Evolutionary conservation across 2,888 invertebrate species (phyloP), one percentile per base, ranked within the genome.

Genomic region (Sipha maydis): DNA sequence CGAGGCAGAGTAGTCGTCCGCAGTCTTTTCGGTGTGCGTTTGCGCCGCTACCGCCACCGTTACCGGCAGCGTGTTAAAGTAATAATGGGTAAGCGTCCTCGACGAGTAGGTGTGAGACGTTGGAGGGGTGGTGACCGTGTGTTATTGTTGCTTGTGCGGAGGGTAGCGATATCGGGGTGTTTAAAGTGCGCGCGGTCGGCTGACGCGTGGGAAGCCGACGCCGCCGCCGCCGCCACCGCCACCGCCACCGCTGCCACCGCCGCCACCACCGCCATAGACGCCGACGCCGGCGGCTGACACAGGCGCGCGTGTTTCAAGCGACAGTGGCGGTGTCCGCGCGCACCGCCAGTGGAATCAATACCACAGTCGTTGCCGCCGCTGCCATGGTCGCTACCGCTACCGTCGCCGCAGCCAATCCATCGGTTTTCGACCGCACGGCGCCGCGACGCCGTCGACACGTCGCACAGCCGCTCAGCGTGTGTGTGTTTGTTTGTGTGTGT

Each of bases 341-440:
- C 79, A 38, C 28, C 73, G 79, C 79, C 71, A n/a, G 71, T n/a
- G 80, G 88, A 88, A 88, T 88, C 88, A 88, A 88, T 88, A 88
- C 88, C 61, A n/a, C 38, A n/a, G n/a, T 88, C 88, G 82, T 82
- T 88, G 82, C 88, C 61, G 38, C 38, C 38, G n/a, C 54, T 7
- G 28, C 80, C 21, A 17, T 19, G n/a, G n/a, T 34, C 17, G 28
- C 80, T 9, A 17, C 56, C 79, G 79, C 76, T n/a, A 38, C 76
- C 56, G 34, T n/a, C 38, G 80, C 78, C 54, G 56, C 28, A 73
- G 86, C 86, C 80, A 73, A 86, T 86, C 80, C 75, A 88, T 88
- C 88, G 82, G 88, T 88, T 88, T 88, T 82, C 88, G 88, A 82
- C 88, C 88, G 76, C 88, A 76, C 82, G 88, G 75, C 88, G 88